Evolutionary conservation across 2,113 vertebrate genomes (phyloP), one percentile per base, ranked within the genome.

Genomic region (Thamnaconus septentrionalis): DNA sequence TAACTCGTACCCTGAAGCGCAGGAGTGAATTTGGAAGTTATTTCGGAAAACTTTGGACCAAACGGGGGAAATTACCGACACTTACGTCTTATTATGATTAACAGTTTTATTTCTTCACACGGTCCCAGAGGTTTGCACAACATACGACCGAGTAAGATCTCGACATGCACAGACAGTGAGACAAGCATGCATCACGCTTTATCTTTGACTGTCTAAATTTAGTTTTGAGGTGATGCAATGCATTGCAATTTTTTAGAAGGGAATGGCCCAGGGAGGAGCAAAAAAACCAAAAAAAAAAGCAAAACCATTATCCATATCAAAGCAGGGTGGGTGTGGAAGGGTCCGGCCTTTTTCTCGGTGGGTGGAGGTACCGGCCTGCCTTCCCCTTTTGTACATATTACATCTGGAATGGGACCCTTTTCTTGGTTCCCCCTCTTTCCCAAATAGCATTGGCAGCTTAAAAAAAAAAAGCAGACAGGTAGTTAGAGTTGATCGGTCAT

Each of bases 401-500:
- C 88, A 90, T 89, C 90, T 91, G 91, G 85, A 90, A 79, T 41
- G 78, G 78, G 80, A 78, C 86, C 78, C 64, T 76, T 75, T 73
- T 70, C 18, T 31, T 31, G 18, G 18, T 31, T 2, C 61, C 59
- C 69, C 66, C 45, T 11, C 60, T 71, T 73, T 71, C 66, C 77
- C 79, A 86, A 88, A 91, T 86, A 91, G 91, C 91, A 91, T 92
- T 89, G 92, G 91, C 87, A 87, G 88, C 85, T 82, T 31, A 31
- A 31, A 9, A 11, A 55, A 80, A 89, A 89, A 88, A 79, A 66
- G 87, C 89, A 91, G 80, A 84, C 83, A 88, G 82, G 88, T 91
- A 91, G 89, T 91, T 93, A 89, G 86, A 83, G 81, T 81, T 90
- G 87, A 89, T 92, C 90, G 87, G 88, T 85, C 87, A 91, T 84